Evolutionary conservation across 2,113 vertebrate species (phyloP).

Genomic region (Chionodraco myersi): DNA sequence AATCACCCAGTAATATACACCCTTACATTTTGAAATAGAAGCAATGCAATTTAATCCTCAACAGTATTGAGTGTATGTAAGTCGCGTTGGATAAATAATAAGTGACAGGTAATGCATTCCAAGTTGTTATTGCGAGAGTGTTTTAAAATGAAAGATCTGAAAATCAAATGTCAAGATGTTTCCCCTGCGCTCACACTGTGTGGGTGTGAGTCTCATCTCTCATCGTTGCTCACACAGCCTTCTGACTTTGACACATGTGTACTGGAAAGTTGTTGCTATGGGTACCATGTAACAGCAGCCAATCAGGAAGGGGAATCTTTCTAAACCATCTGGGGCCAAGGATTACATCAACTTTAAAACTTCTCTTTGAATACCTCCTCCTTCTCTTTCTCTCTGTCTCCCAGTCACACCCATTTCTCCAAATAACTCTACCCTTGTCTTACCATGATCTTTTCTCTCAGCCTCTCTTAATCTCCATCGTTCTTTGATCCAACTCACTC

Average conservation of each 20-base stretch:
- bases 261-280: constrained; percentile 65
- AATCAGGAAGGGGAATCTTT: constrained; percentile 39
- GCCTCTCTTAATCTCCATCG: constrained; percentile 18
- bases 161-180: background rate
- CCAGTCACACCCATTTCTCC: constrained; percentile 5
- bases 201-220: constrained; percentile 37
- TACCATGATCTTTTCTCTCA: constrained; percentile 6
- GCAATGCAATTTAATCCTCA: background rate
- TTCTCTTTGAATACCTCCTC: constrained; percentile 18
- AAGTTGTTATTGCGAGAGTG: too few relatives aligned
- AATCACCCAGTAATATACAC: background rate
- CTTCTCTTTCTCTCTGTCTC: constrained; percentile 5
- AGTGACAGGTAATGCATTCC: too few relatives aligned
- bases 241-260: constrained; percentile 37
- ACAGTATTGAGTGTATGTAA: too few relatives aligned
- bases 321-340: constrained; percentile 28
- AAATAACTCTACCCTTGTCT: background rate
- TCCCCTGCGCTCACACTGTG: constrained; percentile 11
- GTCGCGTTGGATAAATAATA: too few relatives aligned
- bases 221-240: constrained; percentile 40
- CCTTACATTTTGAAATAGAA: background rate
- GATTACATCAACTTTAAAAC: constrained; percentile 53
- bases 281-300: constrained; percentile 41
- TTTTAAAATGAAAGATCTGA: background rate
- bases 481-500: constrained; percentile 22